Conservation (phyloP, 2,797 vertebrate species). For the Nyctibius grandis region DNA sequence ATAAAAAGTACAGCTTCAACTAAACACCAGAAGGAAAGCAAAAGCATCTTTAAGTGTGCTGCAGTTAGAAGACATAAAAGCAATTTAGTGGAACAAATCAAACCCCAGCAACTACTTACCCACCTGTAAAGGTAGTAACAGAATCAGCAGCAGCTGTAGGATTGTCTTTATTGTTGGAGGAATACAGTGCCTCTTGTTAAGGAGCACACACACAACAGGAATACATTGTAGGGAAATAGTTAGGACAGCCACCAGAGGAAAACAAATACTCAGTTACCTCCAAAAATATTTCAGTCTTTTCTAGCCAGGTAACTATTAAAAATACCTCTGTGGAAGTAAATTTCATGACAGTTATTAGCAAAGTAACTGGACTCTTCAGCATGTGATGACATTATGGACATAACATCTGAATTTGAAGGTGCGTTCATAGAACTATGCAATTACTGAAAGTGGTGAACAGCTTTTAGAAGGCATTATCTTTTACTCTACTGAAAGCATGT, state of each 20-base stretch:
- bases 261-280: not conserved
- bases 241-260: not conserved
- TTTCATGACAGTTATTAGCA: not conserved
- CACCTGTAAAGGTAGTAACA: conserved; percentile 16
- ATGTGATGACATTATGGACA: not conserved
- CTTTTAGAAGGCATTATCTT: not conserved
- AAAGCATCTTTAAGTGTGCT: not conserved
- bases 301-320: not conserved
- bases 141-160: conserved; percentile 8
- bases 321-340: not conserved
- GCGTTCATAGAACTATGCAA: not conserved
- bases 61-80: conserved; percentile 33
- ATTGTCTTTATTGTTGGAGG: conserved; percentile 14
- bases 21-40: conserved; percentile 21
- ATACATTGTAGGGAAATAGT: not conserved
- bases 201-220: not conserved
- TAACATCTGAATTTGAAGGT: not conserved
- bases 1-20: conserved; percentile 13
- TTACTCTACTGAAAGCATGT: not conserved
- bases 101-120: not conserved
- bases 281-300: not conserved
- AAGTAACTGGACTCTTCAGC: not conserved
- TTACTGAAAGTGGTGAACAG: not conserved
- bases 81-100: conserved; percentile 48
- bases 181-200: not conserved